Evolutionary conservation across 2,797 vertebrate species (phyloP), one percentile per base, ranked within the genome.

Genomic region (Trichosurus vulpecula): DNA sequence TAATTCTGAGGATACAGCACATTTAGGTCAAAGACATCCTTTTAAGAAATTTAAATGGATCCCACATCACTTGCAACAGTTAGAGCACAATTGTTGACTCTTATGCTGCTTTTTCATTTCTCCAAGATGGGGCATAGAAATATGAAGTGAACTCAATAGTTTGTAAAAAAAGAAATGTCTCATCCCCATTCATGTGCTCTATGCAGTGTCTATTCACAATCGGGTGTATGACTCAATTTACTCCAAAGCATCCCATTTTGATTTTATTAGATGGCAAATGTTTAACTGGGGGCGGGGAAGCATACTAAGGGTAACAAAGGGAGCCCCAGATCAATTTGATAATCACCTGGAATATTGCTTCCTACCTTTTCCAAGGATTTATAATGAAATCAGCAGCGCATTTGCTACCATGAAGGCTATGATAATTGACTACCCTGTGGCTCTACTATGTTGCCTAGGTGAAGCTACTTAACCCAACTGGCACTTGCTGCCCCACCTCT

Each of bases 1-100:
- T 95, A 97, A 95, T 92, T 91, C 52, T 58, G 47, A 97, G 95
- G 93, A 93, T 91, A 96, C 0, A 93, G 93, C 93, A 96, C 96
- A 98, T 97, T 95, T 97, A 98, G 97, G 97, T 97, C 98, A 98
- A 95, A 97, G 97, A 94, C 90, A 87, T 93, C 41, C 90, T 91
- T 91, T 94, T 52, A 90, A 92, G 94, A 96, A 22, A 96, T 91
- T 95, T 91, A 96, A 94, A 96, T 57, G 52, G 66, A 93, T 13
- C 54, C 51, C n/a, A 92, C 51, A 92, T 16, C 61, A 13, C 22
- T 11, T n/a, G 57, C 27, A 96, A 56, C 74, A 90, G 90, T 95
- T 74, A 92, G 54, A 96, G 54, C 52, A 74, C 25, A 13, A 90
- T 90, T 41, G 16, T 25, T 41, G 53, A 31, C 25, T 91, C 52